These are phyloP conservation scores for Mus spicilegus DNA, from an alignment of 2,113 vertebrate species.

Conservation along the genomic window DNA sequence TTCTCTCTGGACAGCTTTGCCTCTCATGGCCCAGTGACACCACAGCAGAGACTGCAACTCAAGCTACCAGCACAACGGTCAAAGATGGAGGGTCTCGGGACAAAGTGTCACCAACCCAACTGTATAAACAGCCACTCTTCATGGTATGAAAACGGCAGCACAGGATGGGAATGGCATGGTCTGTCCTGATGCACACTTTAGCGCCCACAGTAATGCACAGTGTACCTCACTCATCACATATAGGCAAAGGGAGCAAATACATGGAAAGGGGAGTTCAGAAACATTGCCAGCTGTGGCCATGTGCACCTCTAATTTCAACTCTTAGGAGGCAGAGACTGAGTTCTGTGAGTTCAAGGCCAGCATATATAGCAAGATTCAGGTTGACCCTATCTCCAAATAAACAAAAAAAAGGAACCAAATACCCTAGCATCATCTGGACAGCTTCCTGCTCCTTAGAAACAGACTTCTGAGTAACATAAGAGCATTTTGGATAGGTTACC, in stretches of 20 bases:
- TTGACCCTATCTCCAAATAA: not conserved
- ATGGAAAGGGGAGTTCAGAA: not conserved
- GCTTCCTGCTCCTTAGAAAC: not conserved
- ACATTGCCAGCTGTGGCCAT: not conserved
- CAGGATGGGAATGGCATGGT: no score
- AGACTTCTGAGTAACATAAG: not conserved
- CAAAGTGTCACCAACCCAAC: not conserved
- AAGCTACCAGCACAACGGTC: not conserved
- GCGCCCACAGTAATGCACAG: fast-evolving
- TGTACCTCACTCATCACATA: no score
- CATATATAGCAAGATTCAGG: not conserved
- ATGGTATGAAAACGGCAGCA: not conserved
- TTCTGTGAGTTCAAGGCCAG: not conserved
- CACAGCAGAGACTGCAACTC: not conserved
- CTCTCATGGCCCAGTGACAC: no score
- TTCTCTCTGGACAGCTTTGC: not conserved
- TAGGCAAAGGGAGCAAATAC: not conserved
- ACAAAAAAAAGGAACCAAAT: not conserved
- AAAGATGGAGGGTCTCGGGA: not conserved
- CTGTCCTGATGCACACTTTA: not conserved
- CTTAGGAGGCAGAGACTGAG: not conserved
- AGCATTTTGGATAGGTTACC: not conserved
- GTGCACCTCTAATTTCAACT: not conserved
- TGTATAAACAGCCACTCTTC: not conserved
- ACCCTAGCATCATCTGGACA: not conserved